A percentile compares a stretch with the other conserved stretches of the same genome.
Evolutionary conservation across 2,888 invertebrate genomes (phyloP).

Genomic region (Cremastinae sp.): DNA sequence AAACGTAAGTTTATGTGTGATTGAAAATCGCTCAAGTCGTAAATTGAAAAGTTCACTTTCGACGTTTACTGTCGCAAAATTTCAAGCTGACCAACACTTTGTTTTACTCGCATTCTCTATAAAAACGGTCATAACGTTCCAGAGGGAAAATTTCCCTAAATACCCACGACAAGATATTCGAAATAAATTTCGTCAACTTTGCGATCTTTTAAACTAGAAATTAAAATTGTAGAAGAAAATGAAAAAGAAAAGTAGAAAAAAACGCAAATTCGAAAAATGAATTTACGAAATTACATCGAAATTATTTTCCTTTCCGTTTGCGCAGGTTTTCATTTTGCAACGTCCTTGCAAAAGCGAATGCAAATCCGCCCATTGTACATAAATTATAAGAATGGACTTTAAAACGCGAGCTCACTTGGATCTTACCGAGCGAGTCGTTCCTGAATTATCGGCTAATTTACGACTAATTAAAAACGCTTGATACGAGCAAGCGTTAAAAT

Average conservation of each 20-base stretch:
- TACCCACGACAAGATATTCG: no score
- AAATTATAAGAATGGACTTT: constrained; percentile 4
- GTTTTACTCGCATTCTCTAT: not conserved
- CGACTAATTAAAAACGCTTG: constrained; percentile 39
- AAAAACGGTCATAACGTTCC: no score
- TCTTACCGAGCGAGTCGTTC: constrained; percentile 7
- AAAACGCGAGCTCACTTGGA: constrained; percentile 27
- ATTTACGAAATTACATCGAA: not conserved
- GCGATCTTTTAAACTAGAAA: no score
- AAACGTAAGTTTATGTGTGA: constrained; percentile 32
- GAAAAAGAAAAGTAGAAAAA: no score
- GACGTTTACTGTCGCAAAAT: constrained; percentile 53
- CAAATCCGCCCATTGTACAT: not conserved
- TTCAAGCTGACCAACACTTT: constrained; percentile 10
- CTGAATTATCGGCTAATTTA: constrained; percentile 41
- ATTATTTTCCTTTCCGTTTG: not conserved
- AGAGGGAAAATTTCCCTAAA: no score
- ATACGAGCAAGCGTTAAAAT: not conserved
- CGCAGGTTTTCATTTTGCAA: not conserved
- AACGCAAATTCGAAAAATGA: no score
- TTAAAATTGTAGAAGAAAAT: no score
- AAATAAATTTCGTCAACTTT: no score
- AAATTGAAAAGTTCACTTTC: constrained; percentile 44
- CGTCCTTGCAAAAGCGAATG: not conserved
- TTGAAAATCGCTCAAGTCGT: constrained; percentile 52